Percentiles rank a stretch among this genome's conserved stretches.
These are phyloP conservation scores for Blera fallax DNA, from an alignment of 2,888 invertebrate species.

Conservation along the genomic window DNA sequence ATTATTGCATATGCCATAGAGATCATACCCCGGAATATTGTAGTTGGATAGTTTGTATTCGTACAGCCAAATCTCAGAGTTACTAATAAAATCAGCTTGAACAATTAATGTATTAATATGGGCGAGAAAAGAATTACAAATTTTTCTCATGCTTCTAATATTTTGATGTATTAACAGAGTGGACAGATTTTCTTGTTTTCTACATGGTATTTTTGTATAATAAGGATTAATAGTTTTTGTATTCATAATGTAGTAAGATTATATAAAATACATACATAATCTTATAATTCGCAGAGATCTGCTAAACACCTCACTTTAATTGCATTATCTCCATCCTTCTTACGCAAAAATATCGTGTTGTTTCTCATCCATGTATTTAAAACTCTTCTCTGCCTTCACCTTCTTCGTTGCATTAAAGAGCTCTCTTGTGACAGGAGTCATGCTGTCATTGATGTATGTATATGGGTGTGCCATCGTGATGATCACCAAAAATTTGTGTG, in stretches of 20 bases:
- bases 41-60: conserved; percentile 5
- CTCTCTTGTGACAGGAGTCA: not conserved
- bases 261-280: too few relatives aligned
- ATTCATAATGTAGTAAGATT: not conserved
- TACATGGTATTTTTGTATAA: too few relatives aligned
- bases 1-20: conserved; percentile 7
- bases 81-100: not conserved
- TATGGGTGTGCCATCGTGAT: too few relatives aligned
- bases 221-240: not conserved
- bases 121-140: conserved; percentile 7
- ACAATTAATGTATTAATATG: not conserved
- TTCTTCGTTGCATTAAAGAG: conserved; percentile 11
- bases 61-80: conserved; percentile 27
- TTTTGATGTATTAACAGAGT: conserved; percentile 10
- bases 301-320: conserved; percentile 18
- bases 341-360: conserved; percentile 13
- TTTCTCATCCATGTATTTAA: conserved; percentile 20
- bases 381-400: not conserved
- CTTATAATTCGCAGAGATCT: not conserved
- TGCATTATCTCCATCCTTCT: conserved; percentile 17
- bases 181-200: not conserved
- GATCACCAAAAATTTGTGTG: too few relatives aligned
- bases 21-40: conserved; percentile 13
- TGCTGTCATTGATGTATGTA: too few relatives aligned
- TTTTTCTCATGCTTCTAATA: conserved; percentile 25